phyloP scores from a whole-genome alignment of 1,140 invertebrate species.

The Arctopsyche grandis region DNA sequence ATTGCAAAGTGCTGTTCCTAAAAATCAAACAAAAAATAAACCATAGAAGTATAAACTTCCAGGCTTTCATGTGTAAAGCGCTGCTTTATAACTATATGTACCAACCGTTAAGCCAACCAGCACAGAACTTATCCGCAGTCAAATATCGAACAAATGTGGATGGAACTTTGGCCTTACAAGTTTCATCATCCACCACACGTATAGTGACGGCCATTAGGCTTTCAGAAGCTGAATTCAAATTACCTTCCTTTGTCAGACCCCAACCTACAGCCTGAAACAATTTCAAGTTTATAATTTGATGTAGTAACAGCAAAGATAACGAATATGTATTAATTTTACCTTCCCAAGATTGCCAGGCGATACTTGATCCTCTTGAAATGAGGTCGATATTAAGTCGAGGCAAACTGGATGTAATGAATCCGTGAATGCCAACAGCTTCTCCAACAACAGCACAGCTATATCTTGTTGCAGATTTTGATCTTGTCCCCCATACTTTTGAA shows the following conservation, averaged over 20 bases:
- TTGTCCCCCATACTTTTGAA: conserved; percentile 13
- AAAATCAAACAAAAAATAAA: too few relatives aligned
- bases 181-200: conserved; percentile 7
- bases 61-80: too few relatives aligned
- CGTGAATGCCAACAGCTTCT: neutral
- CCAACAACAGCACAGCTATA: conserved; percentile 22
- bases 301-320: too few relatives aligned
- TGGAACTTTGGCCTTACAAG: neutral
- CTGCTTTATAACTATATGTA: neutral
- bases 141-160: conserved; percentile 10
- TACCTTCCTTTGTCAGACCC: conserved; percentile 33
- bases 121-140: conserved; percentile 39
- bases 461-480: conserved; percentile 32
- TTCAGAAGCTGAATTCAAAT: neutral
- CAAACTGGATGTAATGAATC: conserved; percentile 27
- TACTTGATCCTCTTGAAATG: conserved; percentile 13
- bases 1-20: too few relatives aligned
- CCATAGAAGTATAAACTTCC: too few relatives aligned
- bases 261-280: conserved; percentile 38
- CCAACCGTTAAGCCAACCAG: conserved; percentile 40
- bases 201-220: neutral
- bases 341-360: conserved; percentile 6
- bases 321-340: conserved; percentile 10
- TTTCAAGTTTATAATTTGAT: neutral
- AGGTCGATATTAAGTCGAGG: neutral